A percentile compares a stretch with the other conserved stretches of the same genome.
Conservation (phyloP, 2,797 vertebrate species). For the Chaetodon trifasciatus region DNA sequence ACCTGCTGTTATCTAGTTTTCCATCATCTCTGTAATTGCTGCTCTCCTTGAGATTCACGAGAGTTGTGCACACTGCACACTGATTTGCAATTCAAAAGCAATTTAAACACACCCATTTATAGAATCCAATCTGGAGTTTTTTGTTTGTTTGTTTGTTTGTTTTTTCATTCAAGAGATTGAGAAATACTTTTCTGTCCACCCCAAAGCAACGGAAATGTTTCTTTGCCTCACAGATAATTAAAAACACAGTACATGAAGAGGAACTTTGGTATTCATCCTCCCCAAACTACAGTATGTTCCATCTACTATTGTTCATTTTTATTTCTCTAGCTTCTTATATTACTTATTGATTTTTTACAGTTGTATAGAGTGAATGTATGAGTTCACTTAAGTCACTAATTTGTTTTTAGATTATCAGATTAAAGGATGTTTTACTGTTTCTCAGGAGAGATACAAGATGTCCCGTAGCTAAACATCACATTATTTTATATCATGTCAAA, state of each 20-base stretch:
- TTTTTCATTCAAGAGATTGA: conserved; percentile 18
- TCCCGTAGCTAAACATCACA: not conserved
- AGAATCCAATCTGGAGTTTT: conserved; percentile 6
- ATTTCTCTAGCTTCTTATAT: not conserved
- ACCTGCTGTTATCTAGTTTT: conserved; percentile 41
- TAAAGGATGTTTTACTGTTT: not conserved
- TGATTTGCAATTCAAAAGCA: conserved; percentile 68
- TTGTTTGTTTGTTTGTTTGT: conserved; percentile 13
- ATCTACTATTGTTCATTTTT: not conserved
- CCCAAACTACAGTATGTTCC: not conserved
- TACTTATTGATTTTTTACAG: not conserved
- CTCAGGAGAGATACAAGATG: not conserved
- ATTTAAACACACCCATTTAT: conserved; percentile 37
- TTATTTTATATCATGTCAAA: not conserved
- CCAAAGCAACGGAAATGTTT: conserved; percentile 4
- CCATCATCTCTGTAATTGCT: conserved; percentile 36
- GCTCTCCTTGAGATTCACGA: conserved; percentile 28
- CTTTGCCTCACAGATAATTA: conserved; percentile 10
- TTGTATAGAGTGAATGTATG: not conserved
- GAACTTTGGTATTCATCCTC: not conserved
- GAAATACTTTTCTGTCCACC: conserved; percentile 10
- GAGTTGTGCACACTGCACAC: conserved; percentile 8
- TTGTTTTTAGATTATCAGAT: not conserved
- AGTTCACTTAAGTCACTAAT: not conserved
- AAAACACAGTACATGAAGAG: not conserved